Conservation (phyloP, 2,888 invertebrate genomes). For the Polymixis lichenea region DNA sequence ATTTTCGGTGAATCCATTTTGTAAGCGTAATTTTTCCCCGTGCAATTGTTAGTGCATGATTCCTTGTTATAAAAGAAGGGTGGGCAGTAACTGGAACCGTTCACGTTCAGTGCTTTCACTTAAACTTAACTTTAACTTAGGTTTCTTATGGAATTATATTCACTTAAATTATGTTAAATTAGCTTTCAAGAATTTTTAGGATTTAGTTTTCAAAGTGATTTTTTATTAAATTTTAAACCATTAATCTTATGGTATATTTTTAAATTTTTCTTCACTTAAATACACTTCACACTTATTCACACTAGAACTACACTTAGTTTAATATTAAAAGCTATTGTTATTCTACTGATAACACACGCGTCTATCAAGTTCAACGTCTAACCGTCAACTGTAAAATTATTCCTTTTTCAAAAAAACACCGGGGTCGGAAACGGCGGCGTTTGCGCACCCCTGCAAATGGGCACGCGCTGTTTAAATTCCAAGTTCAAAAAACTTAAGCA, state of each 20-base stretch:
- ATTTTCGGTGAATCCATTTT: conserved; percentile 89
- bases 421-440: conserved; percentile 85
- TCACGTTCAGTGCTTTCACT: conserved; percentile 40
- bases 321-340: conserved; percentile 40
- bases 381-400: conserved; percentile 83
- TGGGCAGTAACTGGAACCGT: conserved; percentile 77
- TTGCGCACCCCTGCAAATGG: conserved; percentile 84
- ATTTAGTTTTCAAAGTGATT: conserved; percentile 16
- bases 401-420: conserved; percentile 79
- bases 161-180: conserved; percentile 31
- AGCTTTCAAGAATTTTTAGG: conserved; percentile 2
- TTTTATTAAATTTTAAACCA: conserved; percentile 14
- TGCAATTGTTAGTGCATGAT: conserved; percentile 74
- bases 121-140: conserved; percentile 20
- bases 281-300: conserved; percentile 36
- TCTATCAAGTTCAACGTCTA: conserved; percentile 76
- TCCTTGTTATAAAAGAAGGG: conserved; percentile 73
- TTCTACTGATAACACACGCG: conserved; percentile 60
- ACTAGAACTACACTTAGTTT: conserved; percentile 41
- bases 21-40: conserved; percentile 78
- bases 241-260: conserved; percentile 5
- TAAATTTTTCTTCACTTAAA: conserved; percentile 19
- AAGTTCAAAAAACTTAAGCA: conserved; percentile 25
- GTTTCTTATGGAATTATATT: conserved; percentile 41
- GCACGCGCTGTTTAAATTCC: conserved; percentile 81